A percentile compares a stretch with the other conserved stretches of the same genome.
Conservation (phyloP, 2,888 invertebrate species). For the Capitulum mitella region DNA sequence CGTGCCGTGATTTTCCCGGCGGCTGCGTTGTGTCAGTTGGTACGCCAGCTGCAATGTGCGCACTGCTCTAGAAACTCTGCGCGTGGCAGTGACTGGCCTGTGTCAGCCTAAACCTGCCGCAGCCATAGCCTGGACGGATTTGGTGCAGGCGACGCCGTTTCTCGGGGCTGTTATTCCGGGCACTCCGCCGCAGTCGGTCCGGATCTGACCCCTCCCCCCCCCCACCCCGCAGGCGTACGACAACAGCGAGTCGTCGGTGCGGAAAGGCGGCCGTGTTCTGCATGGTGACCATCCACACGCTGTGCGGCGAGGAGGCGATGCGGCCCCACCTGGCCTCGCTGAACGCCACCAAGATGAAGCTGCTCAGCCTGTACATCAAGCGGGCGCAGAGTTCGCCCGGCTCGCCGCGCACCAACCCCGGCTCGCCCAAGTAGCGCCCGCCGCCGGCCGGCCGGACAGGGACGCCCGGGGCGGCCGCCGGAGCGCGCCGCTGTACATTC, state of each 20-base stretch:
- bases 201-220: background rate
- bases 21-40: too few species aligned
- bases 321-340: slow-evolving; percentile 70
- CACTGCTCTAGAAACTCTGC: too few species aligned
- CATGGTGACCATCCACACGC: slow-evolving; percentile 87
- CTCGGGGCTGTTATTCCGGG: too few species aligned
- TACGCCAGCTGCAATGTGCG: too few species aligned
- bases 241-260: slow-evolving; percentile 80
- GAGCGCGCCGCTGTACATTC: too few species aligned
- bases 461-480: too few species aligned
- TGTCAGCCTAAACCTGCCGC: too few species aligned
- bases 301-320: slow-evolving; percentile 77
- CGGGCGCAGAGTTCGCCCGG: slow-evolving; percentile 45
- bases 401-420: slow-evolving; percentile 34
- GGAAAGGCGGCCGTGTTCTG: slow-evolving; percentile 96
- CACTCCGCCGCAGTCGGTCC: too few species aligned
- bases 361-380: slow-evolving; percentile 70
- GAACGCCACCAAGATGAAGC: slow-evolving; percentile 80
- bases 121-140: too few species aligned
- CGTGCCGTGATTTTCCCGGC: too few species aligned
- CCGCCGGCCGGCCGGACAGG: background rate
- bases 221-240: slow-evolving; percentile 65
- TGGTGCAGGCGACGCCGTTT: too few species aligned
- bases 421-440: slow-evolving; percentile 31
- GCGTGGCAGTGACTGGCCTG: too few species aligned